phyloP scores from a whole-genome alignment of 2,888 invertebrate species.

The Malacosoma neustria region DNA sequence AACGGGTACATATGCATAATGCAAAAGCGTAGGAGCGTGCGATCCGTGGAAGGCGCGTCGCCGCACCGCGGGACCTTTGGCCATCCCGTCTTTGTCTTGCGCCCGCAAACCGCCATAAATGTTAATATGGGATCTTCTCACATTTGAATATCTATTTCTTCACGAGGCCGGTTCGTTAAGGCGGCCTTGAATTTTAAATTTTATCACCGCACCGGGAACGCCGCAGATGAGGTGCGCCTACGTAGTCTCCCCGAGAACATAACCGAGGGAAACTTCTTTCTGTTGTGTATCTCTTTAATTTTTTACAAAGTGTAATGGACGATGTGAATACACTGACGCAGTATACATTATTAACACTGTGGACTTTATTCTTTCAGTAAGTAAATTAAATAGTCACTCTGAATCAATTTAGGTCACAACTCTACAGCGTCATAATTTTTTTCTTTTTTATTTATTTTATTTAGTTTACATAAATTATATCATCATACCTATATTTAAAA shows the following conservation, averaged over 20 bases:
- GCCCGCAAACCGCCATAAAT: constrained; percentile 74
- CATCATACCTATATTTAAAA: too few species aligned
- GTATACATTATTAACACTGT: too few species aligned
- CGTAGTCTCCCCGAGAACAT: constrained; percentile 65
- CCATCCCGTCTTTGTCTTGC: constrained; percentile 60
- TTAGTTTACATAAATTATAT: too few species aligned
- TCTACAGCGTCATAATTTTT: too few species aligned
- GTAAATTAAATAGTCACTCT: too few species aligned
- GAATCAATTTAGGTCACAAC: too few species aligned
- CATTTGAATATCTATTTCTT: constrained; percentile 76
- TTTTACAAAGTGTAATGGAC: constrained; percentile 36
- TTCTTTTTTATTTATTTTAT: too few species aligned
- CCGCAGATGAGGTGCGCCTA: constrained; percentile 71
- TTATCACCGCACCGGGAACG: constrained; percentile 65
- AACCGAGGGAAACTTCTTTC: constrained; percentile 53
- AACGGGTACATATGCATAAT: constrained; percentile 24
- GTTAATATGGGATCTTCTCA: constrained; percentile 74
- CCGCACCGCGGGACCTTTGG: constrained; percentile 33
- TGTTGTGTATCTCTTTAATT: constrained; percentile 48
- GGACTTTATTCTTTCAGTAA: too few species aligned
- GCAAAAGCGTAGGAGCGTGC: constrained; percentile 17
- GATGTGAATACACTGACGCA: constrained; percentile 18
- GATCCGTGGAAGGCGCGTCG: constrained; percentile 7
- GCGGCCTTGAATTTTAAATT: constrained; percentile 76
- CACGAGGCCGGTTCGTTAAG: constrained; percentile 74